Conservation (phyloP, 2,888 invertebrate genomes). For the Deroplatys truncata region DNA sequence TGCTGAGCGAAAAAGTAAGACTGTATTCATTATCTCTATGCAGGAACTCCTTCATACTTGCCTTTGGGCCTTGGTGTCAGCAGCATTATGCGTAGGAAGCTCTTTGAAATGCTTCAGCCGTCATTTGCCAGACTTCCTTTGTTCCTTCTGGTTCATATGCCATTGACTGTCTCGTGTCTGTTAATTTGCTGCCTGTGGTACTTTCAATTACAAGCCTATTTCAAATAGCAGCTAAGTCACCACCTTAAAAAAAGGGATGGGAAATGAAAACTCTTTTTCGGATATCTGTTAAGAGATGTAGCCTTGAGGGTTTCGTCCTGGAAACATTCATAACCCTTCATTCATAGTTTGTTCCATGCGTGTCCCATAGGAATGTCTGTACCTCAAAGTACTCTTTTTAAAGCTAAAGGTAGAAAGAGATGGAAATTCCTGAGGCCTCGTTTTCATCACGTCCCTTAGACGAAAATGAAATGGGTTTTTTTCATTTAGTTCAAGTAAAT, state of each 20-base stretch:
- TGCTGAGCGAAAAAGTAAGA: background rate
- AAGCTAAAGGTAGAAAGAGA: background rate
- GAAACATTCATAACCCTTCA: background rate
- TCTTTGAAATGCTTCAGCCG: background rate
- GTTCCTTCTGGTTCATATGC: background rate
- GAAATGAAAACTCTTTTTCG: background rate
- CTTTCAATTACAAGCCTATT: background rate
- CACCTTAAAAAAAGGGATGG: background rate
- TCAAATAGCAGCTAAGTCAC: background rate
- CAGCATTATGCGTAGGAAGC: background rate
- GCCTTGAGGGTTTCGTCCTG: background rate
- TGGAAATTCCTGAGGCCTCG: background rate
- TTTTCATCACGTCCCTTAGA: too few species aligned
- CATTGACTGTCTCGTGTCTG: background rate
- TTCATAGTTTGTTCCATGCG: background rate
- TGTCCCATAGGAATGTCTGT: background rate
- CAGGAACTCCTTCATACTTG: background rate
- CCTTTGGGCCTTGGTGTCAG: background rate
- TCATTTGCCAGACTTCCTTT: background rate
- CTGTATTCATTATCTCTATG: background rate
- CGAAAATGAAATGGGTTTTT: too few species aligned
- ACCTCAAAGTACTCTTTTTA: background rate
- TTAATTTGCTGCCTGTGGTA: background rate
- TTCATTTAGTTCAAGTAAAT: too few species aligned
- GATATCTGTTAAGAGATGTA: background rate